A percentile compares a stretch with the other conserved stretches of the same genome.
phyloP scores from a whole-genome alignment of 2,113 vertebrate species.

The Xenus cinereus region DNA sequence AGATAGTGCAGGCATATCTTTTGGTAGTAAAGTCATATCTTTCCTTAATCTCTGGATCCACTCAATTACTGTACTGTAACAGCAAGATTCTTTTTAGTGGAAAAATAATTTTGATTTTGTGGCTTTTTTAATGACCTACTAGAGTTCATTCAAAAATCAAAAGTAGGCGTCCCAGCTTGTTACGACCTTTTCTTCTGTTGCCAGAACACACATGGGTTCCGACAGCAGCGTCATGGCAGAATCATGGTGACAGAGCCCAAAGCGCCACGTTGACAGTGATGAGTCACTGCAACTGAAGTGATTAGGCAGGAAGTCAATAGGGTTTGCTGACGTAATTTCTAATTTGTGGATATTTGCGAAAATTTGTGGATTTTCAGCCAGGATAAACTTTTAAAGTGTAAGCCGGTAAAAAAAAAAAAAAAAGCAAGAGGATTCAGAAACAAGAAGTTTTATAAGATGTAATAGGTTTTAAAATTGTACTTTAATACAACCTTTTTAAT shows the following conservation, averaged over 20 bases:
- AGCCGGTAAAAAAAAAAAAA: background rate
- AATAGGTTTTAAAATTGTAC: background rate
- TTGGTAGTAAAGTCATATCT: background rate
- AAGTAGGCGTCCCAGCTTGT: background rate
- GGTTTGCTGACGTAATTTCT: background rate
- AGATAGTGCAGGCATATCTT: background rate
- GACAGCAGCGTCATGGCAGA: background rate
- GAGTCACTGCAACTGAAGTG: background rate
- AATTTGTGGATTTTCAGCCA: background rate
- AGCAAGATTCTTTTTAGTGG: background rate
- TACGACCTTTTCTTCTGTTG: background rate
- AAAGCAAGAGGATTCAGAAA: background rate
- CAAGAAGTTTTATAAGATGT: background rate
- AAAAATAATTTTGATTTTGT: background rate
- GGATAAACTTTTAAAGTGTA: background rate
- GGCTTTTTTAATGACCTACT: background rate
- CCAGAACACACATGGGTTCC: background rate
- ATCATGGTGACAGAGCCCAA: rapidly evolving
- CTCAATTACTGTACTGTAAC: background rate
- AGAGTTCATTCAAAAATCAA: background rate
- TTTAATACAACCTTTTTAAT: background rate
- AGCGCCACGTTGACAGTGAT: background rate
- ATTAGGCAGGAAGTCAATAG: background rate
- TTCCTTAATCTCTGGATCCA: background rate
- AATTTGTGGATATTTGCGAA: background rate